Base-by-base conservation (phyloP, 2,797 vertebrate species). In the Eospalax fontanierii region DNA sequence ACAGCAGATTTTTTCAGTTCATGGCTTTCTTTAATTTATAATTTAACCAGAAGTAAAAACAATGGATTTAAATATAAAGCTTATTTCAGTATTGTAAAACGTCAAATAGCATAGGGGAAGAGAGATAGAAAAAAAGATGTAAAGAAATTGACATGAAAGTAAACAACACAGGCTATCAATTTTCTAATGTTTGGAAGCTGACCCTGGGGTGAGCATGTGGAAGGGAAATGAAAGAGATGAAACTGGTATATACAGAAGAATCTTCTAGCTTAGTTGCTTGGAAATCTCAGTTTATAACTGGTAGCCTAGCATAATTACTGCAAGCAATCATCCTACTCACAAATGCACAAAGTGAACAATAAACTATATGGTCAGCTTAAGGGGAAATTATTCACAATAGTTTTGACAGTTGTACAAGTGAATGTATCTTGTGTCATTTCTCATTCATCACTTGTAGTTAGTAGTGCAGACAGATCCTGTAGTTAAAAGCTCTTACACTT, bases 391-490 rank as follows among this genome's bases (percentile, higher is more conserved):
- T 22, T 84, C 54, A 73, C 4, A 71, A 86, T 1, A 63, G 22
- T n/a, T 10, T 65, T 76, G 82, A 43, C 26, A 83, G 38, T 73
- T 93, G 21, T 82, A 70, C 59, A 73, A 84, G 1, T 74, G 40
- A 92, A 81, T 65, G 75, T 14, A 83, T 65, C 57, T 40, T 86
- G 7, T 74, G 6, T 92, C n/a, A 61, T 80, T 81, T 85, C 24
- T 85, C 28, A 83, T 83, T 91, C 22, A 89, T 26, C 85, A n/a
- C 40, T 66, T 50, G 35, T 89, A 30, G 21, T 88, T 88, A 70
- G 57, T 59, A 87, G 81, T 50, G 73, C 4, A 70, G 18, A 90
- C 5, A 70, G 18, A 90, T 12, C 1, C 6, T 4, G 35, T 86
- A 89, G 59, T 40, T 76, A 15, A 88, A 74, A 54, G 40, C 19